Conservation (phyloP, 2,888 invertebrate genomes). For the Strigamia transsilvanica region DNA sequence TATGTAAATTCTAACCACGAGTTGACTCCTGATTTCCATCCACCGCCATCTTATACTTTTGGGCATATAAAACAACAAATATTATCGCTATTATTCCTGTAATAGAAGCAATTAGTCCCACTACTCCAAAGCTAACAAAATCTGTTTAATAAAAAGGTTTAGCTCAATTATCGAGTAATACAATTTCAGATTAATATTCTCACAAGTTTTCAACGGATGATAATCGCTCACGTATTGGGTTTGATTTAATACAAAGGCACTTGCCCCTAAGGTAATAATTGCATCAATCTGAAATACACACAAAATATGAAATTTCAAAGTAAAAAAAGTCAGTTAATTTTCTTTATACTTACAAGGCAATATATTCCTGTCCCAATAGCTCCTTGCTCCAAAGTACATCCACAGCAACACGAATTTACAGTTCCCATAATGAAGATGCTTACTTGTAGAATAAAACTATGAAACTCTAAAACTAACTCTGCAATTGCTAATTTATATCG, state of each 20-base stretch:
- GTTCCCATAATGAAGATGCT: constrained; percentile 6
- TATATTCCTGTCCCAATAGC: neutral
- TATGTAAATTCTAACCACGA: too few species aligned
- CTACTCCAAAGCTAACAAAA: neutral
- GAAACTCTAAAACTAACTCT: neutral
- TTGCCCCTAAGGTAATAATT: neutral
- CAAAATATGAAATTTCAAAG: neutral
- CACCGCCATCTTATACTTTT: too few species aligned
- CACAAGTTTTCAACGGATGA: neutral
- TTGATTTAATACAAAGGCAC: neutral
- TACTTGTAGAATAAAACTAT: neutral
- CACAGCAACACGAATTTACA: neutral
- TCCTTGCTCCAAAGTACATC: neutral
- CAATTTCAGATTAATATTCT: neutral
- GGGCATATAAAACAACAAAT: too few species aligned
- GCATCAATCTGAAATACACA: neutral
- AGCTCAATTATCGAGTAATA: neutral
- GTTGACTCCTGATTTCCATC: too few species aligned
- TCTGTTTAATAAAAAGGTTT: neutral
- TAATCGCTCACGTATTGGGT: neutral
- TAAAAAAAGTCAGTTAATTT: neutral
- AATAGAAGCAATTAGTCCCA: neutral
- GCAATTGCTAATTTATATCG: neutral
- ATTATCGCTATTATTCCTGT: neutral
- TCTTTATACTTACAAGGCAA: neutral